Percentiles rank a stretch among this genome's conserved stretches.
These are phyloP conservation scores for Sarcophaga bullata DNA, from an alignment of 1,140 invertebrate genomes.

Conservation along the genomic window DNA sequence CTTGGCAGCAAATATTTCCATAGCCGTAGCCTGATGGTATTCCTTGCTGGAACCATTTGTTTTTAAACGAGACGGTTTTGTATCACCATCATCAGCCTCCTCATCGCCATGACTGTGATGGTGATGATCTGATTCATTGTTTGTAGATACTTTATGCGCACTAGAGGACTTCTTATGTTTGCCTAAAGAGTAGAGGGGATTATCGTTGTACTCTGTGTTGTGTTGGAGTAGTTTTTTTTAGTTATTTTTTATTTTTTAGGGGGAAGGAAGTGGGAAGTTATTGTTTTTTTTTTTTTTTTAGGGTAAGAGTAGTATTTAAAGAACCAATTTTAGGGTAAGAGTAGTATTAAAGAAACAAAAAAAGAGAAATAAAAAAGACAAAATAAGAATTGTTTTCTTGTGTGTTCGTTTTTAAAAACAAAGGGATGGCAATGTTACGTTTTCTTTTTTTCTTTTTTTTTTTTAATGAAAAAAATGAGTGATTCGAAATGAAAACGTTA, in stretches of 20 bases:
- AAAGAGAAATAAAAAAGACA: conserved; percentile 44
- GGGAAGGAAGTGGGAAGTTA: conserved; percentile 34
- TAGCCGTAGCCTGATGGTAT: conserved; percentile 38
- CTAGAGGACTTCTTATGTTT: conserved; percentile 57
- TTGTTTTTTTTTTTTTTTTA: conserved; percentile 3
- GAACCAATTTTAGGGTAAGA: conserved; percentile 11
- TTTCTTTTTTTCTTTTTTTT: background rate
- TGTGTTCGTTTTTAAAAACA: conserved; percentile 5
- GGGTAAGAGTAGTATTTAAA: conserved; percentile 13
- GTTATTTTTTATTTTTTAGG: conserved; percentile 27
- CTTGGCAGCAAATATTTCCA: conserved; percentile 61
- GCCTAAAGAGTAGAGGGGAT: conserved; percentile 65
- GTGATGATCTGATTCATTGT: conserved; percentile 45
- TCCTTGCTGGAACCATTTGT: conserved; percentile 27
- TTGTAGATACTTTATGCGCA: conserved; percentile 44
- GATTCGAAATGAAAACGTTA: background rate
- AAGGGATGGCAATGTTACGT: background rate
- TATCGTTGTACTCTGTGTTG: conserved; percentile 64
- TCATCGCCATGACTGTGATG: conserved; percentile 22
- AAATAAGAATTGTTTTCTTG: conserved; percentile 41
- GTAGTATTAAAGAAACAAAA: conserved; percentile 21
- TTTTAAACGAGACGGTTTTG: background rate
- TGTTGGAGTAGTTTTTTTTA: conserved; percentile 34
- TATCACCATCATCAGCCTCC: background rate
- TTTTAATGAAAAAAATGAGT: conserved; percentile 12